Percentiles rank a stretch among this genome's conserved stretches.
These are phyloP conservation scores for Diorhabda carinulata DNA, from an alignment of 1,140 invertebrate genomes.

Conservation along the genomic window DNA sequence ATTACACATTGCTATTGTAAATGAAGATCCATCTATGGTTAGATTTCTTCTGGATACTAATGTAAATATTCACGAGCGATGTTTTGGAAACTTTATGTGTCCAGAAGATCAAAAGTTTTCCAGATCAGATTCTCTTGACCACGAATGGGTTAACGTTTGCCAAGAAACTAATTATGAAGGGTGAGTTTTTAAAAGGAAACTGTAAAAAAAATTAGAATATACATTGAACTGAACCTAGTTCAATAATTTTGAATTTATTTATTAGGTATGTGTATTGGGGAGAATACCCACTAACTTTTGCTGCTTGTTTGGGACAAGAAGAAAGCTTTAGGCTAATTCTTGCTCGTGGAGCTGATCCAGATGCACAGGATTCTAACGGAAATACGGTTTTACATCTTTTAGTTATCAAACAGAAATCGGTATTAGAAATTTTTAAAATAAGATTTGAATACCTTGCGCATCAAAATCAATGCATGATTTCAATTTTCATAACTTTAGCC, in stretches of 20 bases:
- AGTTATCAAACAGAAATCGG: constrained; percentile 92
- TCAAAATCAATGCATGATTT: no score
- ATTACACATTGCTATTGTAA: constrained; percentile 95
- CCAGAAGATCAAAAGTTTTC: constrained; percentile 95
- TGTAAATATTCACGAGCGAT: constrained; percentile 85
- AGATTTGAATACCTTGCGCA: no score
- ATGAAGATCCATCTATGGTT: constrained; percentile 96
- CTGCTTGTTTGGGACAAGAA: constrained; percentile 93
- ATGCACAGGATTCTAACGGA: constrained; percentile 95
- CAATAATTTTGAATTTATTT: constrained; percentile 15
- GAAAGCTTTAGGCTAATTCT: constrained; percentile 93
- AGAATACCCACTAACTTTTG: constrained; percentile 94
- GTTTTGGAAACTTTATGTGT: constrained; percentile 93
- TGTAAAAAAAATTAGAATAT: no score
- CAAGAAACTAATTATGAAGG: constrained; percentile 91
- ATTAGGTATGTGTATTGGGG: constrained; percentile 95
- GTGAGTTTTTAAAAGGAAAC: constrained; percentile 47
- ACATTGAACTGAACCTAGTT: no score
- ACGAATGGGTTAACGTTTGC: constrained; percentile 87
- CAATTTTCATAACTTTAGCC: no score
- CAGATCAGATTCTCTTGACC: constrained; percentile 78
- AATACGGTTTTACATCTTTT: constrained; percentile 96
- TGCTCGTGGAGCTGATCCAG: constrained; percentile 90
- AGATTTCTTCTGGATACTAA: constrained; percentile 91
- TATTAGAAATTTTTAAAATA: constrained; percentile 45